Base-by-base conservation (phyloP, 2,113 vertebrate genomes). In the Chrysemys picta region DNA sequence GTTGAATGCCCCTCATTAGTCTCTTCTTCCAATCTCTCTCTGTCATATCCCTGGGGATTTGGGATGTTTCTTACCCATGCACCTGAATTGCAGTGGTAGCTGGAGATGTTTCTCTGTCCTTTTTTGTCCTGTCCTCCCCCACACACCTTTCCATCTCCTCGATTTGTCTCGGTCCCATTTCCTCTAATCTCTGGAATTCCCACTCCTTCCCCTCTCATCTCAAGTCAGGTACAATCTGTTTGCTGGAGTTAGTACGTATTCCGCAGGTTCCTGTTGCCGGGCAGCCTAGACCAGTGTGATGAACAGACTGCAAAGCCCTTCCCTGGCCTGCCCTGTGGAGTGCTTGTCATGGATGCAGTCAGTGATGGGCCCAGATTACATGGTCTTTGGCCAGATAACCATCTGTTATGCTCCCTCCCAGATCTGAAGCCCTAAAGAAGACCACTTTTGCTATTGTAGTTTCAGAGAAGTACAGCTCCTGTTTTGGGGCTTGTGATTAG, bases 401-500 rank as follows among this genome's bases (percentile, higher is more conserved):
- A 0, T 1, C 0, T 0, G 3, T 0, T 82, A 3, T 0, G 27
- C 84, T 57, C 31, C 4, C 6, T 45, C 53, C 16, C 62, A 8
- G 14, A 31, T 35, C 62, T 65, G 62, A 8, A 21, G 35, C 3
- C 0, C 24, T 1, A 27, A 65, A 35, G 83, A 3, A 52, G 5
- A 29, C 2, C 0, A 3, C 13, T 82, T 10, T n/a, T 83, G 10
- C 65, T 17, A 2, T 16, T 3, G 1, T 53, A 14, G 57, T 88
- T 62, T 50, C 1, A 13, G 78, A 8, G 4, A 16, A 19, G 78
- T 21, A 24, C 11, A 3, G 17, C 89, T 56, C 78, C 11, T 0
- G 10, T 16, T 3, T 38, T 8, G 22, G 81, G 59, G 50, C 89
- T 54, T 80, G 49, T 0, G 1, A 54, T 1, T 84, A 24, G 78